Conservation (phyloP, 2,113 vertebrate genomes). For the rabbit (Oryctolagus cuniculus) region DNA sequence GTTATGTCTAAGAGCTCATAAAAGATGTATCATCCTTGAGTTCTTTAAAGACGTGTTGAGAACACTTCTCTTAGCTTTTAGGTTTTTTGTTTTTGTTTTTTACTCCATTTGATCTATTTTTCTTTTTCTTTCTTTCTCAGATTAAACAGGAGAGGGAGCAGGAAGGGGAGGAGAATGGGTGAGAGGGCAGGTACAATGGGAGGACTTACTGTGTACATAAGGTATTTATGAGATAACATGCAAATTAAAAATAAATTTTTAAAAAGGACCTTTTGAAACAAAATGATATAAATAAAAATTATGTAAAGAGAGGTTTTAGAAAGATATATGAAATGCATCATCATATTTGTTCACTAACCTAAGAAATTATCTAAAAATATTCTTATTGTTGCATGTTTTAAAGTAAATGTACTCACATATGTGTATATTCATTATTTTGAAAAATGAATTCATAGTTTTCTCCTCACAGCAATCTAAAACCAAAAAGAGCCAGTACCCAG, state of each 20-base stretch:
- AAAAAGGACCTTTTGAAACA: background rate
- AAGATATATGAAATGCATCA: background rate
- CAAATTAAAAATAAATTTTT: background rate
- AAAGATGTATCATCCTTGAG: too few relatives aligned
- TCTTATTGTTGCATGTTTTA: background rate
- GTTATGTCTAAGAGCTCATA: too few relatives aligned
- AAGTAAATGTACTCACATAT: background rate
- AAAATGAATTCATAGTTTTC: background rate
- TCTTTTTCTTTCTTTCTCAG: too few relatives aligned
- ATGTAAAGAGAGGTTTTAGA: background rate
- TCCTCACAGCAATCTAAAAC: background rate
- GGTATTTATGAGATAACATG: too few relatives aligned
- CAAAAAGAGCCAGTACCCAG: background rate
- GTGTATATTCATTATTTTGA: background rate
- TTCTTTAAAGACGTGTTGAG: too few relatives aligned
- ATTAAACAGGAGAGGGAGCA: too few relatives aligned
- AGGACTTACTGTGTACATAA: too few relatives aligned
- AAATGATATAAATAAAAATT: background rate
- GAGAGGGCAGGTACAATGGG: too few relatives aligned
- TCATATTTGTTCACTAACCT: constrained; percentile 7
- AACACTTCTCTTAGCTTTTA: too few relatives aligned
- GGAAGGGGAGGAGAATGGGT: too few relatives aligned
- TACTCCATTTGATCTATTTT: too few relatives aligned
- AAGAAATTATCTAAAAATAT: background rate
- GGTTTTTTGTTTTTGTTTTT: too few relatives aligned